Conservation (phyloP, 2,888 invertebrate genomes). For the Lasioglossum figueresi region DNA sequence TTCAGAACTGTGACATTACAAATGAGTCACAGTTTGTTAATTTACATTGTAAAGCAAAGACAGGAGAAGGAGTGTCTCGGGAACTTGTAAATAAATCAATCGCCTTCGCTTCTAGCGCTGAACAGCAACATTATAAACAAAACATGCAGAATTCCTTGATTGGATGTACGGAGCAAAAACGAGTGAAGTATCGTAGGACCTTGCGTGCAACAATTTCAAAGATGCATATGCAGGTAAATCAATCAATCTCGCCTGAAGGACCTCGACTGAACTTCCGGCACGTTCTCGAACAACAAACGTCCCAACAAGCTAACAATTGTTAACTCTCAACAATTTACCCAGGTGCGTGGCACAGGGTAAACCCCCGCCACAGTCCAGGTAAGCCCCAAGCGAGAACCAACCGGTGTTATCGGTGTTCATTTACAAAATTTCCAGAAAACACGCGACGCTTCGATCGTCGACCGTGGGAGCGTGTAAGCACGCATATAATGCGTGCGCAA, state of each 20-base stretch:
- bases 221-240: neutral
- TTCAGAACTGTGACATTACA: neutral
- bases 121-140: neutral
- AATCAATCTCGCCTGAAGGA: neutral
- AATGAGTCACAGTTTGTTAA: neutral
- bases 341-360: neutral
- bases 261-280: neutral
- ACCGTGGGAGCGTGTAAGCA: slow-evolving; percentile 69
- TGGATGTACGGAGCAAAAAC: neutral
- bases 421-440: slow-evolving; percentile 16
- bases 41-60: neutral
- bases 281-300: neutral
- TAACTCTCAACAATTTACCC: neutral
- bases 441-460: slow-evolving; percentile 22
- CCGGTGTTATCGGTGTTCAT: slow-evolving; percentile 3
- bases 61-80: neutral
- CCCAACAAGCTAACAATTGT: neutral
- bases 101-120: neutral
- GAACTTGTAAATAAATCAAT: neutral
- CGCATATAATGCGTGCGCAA: slow-evolving; percentile 66
- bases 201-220: neutral
- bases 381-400: neutral
- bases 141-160: neutral
- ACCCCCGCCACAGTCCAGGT: neutral
- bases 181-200: neutral